A percentile compares a stretch with the other conserved stretches of the same genome.
phyloP scores from a whole-genome alignment of 2,888 invertebrate species.

The Idaea aversata region DNA sequence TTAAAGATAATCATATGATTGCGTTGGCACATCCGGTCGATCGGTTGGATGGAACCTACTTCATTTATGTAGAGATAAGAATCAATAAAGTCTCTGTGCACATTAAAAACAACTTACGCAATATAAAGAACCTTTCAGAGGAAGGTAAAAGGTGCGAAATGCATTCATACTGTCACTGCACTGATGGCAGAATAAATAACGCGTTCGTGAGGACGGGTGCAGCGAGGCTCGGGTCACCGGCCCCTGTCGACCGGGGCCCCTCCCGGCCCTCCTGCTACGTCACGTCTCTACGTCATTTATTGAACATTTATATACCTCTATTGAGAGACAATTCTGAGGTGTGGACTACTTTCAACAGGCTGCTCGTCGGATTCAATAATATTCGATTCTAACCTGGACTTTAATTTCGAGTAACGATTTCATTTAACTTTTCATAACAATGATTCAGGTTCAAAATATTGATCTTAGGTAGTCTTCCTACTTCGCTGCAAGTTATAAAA shows the following conservation, averaged over 20 bases:
- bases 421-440: too few relatives aligned
- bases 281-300: constrained; percentile 58
- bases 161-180: constrained; percentile 34
- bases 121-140: background rate
- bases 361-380: background rate
- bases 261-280: constrained; percentile 44
- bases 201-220: constrained; percentile 39
- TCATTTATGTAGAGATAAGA: background rate
- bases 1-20: background rate
- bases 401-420: too few relatives aligned
- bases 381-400: too few relatives aligned
- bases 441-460: too few relatives aligned
- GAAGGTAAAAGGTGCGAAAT: constrained; percentile 24
- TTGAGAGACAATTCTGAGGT: constrained; percentile 12
- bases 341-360: background rate
- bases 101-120: background rate
- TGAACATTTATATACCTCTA: constrained; percentile 24
- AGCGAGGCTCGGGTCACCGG: constrained; percentile 57
- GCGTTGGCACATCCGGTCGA: background rate
- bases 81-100: background rate
- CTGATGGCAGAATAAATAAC: constrained; percentile 50
- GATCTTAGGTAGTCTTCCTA: too few relatives aligned
- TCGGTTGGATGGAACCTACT: background rate
- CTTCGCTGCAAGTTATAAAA: too few relatives aligned
- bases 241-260: constrained; percentile 39